These are phyloP conservation scores for Tanypteryx hageni DNA, from an alignment of 2,888 invertebrate genomes.

Conservation along the genomic window DNA sequence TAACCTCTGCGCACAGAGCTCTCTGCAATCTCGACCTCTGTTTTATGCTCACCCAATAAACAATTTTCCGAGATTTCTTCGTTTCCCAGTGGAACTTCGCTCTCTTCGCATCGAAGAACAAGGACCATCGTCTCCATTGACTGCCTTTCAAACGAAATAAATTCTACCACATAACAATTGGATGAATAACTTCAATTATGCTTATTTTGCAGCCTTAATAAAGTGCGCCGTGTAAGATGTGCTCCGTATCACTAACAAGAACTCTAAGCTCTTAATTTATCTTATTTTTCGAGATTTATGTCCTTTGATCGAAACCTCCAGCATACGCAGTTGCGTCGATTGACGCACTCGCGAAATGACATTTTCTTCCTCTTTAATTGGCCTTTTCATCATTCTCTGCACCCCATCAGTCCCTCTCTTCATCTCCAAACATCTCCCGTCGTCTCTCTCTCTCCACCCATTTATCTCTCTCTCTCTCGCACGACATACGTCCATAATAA, in stretches of 20 bases:
- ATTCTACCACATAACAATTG: too few species aligned
- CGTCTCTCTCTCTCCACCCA: neutral
- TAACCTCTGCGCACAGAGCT: neutral
- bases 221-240: too few species aligned
- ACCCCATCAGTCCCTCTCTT: neutral
- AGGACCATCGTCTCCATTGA: too few species aligned
- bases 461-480: neutral
- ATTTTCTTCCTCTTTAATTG: neutral
- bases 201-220: too few species aligned
- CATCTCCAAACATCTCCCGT: neutral
- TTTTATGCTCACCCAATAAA: neutral
- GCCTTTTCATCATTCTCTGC: neutral
- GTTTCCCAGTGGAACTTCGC: too few species aligned
- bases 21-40: neutral
- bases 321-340: neutral
- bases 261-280: too few species aligned
- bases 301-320: neutral
- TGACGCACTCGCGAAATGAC: neutral
- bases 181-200: too few species aligned
- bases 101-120: too few species aligned
- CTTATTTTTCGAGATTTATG: too few species aligned
- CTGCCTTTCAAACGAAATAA: too few species aligned
- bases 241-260: too few species aligned
- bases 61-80: too few species aligned
- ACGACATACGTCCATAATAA: neutral